Evolutionary conservation across 1,140 invertebrate genomes (phyloP).

Genomic region (Tetragonula clypearis): DNA sequence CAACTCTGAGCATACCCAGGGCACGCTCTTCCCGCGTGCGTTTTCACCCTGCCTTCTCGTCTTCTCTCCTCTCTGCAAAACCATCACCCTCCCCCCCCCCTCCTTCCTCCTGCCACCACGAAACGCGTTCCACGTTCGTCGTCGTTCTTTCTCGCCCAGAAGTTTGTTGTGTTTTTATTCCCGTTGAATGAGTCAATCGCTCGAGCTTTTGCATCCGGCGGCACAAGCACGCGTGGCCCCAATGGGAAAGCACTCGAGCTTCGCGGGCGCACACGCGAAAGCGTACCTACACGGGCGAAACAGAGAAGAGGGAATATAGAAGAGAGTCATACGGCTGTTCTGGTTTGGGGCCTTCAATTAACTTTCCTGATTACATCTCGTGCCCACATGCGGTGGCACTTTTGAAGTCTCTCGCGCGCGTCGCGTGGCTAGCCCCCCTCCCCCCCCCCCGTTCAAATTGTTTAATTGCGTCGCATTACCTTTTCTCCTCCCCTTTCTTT

Average conservation of each 20-base stretch:
- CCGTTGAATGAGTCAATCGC: conserved; percentile 80
- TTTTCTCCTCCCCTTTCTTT: conserved; percentile 51
- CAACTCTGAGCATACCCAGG: not conserved
- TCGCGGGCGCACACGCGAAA: not conserved
- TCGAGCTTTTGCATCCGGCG: conserved; percentile 71
- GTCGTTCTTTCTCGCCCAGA: conserved; percentile 2
- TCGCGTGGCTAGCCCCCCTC: conserved; percentile 37
- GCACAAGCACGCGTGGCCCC: conserved; percentile 57
- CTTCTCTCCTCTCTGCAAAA: not conserved
- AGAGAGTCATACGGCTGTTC: not conserved
- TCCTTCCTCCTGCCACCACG: not conserved
- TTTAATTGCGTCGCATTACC: conserved; percentile 74
- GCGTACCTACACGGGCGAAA: not conserved
- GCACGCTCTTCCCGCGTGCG: not conserved
- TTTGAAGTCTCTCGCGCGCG: conserved; percentile 62
- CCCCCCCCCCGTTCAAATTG: conserved; percentile 64
- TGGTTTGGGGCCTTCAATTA: conserved; percentile 73
- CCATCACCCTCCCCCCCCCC: not conserved
- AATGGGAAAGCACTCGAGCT: conserved; percentile 69
- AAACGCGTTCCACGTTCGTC: not conserved
- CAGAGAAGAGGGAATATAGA: conserved; percentile 19
- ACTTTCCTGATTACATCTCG: conserved; percentile 75
- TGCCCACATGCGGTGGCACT: conserved; percentile 67
- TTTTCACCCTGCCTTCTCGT: not conserved
- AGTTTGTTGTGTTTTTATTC: conserved; percentile 79